Conservation (phyloP, 2,113 vertebrate species). For the Tor tambroides region DNA sequence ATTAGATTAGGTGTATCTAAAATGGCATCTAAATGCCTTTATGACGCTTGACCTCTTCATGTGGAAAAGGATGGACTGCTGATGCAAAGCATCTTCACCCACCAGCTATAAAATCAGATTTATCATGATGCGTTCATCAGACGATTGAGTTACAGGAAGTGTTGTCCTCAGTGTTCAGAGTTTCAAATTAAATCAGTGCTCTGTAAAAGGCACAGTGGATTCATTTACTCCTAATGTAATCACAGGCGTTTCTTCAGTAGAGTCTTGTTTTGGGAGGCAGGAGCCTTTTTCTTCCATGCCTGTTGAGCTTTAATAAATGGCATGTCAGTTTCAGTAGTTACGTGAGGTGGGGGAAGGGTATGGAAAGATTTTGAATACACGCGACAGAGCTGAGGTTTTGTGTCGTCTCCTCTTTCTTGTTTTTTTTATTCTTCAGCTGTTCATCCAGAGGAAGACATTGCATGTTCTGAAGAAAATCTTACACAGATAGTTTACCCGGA, state of each 20-base stretch:
- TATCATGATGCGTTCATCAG: constrained; percentile 26
- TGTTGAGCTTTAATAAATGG: background rate
- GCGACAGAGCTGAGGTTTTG: background rate
- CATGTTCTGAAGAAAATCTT: too few species aligned
- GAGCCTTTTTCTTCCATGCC: background rate
- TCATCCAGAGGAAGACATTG: background rate
- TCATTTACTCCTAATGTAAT: constrained; percentile 37
- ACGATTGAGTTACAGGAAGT: constrained; percentile 47
- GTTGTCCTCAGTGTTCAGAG: constrained; percentile 24
- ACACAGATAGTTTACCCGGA: too few species aligned
- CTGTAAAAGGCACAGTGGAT: constrained; percentile 23
- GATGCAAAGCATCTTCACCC: constrained; percentile 36
- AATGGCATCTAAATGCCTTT: constrained; percentile 8
- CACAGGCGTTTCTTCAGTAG: constrained; percentile 6
- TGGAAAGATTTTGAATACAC: background rate
- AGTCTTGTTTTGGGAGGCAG: constrained; percentile 11
- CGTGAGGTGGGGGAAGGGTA: background rate
- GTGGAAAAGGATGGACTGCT: background rate
- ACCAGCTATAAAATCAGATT: background rate
- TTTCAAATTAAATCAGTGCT: constrained; percentile 31
- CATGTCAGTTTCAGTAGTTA: background rate
- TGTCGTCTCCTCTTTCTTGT: background rate
- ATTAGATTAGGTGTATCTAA: constrained; percentile 22
- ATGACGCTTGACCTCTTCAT: constrained; percentile 28
- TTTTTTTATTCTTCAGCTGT: background rate